Evolutionary conservation across 2,888 invertebrate genomes (phyloP).

Genomic region (Harpalus rufipes): DNA sequence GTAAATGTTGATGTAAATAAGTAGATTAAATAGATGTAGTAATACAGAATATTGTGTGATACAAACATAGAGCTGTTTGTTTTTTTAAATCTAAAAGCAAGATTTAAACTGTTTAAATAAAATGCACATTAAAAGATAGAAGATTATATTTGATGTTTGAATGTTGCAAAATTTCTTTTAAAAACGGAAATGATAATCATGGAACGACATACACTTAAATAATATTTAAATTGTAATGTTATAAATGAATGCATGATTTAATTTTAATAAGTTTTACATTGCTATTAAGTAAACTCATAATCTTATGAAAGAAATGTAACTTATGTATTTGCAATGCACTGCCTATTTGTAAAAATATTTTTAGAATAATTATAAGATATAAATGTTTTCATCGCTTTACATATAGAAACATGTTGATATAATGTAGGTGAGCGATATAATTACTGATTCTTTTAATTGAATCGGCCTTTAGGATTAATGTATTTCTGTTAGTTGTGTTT

Average conservation of each 20-base stretch:
- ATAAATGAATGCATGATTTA: constrained; percentile 27
- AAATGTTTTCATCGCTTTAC: too few relatives aligned
- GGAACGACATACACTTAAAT: neutral
- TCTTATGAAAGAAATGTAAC: neutral
- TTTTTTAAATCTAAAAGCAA: constrained; percentile 21
- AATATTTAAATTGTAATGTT: neutral
- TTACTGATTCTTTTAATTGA: too few relatives aligned
- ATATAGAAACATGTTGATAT: too few relatives aligned
- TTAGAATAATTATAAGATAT: too few relatives aligned
- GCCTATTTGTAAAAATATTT: neutral
- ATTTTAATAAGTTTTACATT: neutral
- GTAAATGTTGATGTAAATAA: constrained; percentile 48
- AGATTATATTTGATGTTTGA: neutral
- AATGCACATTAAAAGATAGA: constrained; percentile 39
- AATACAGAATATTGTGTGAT: constrained; percentile 15
- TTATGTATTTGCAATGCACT: neutral
- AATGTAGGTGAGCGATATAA: too few relatives aligned
- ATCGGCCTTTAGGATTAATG: too few relatives aligned
- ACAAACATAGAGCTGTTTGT: constrained; percentile 24
- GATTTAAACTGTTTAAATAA: constrained; percentile 20
- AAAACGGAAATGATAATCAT: too few relatives aligned
- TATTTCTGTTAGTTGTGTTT: too few relatives aligned
- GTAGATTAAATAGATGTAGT: constrained; percentile 21
- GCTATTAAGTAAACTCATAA: constrained; percentile 5
- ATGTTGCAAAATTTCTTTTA: constrained; percentile 1